These are phyloP conservation scores for Melanchra persicariae DNA, from an alignment of 2,888 invertebrate genomes.

Conservation along the genomic window DNA sequence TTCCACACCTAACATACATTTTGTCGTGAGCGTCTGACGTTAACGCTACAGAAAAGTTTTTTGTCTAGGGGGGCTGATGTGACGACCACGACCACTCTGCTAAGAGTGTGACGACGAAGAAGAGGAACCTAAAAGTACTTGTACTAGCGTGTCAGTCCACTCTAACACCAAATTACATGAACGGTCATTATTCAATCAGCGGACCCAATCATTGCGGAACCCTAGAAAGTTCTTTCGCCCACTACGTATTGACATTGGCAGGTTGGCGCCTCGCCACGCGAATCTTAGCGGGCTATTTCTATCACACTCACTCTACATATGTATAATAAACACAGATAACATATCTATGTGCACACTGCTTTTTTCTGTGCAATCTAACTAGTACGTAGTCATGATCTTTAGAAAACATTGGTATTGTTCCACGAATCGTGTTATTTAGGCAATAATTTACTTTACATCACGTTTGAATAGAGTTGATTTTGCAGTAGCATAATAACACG, in stretches of 20 bases:
- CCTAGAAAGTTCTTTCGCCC: slow-evolving; percentile 53
- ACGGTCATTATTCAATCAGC: not conserved
- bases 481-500: not conserved
- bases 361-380: slow-evolving; percentile 46
- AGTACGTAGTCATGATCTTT: slow-evolving; percentile 8
- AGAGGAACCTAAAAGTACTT: no score
- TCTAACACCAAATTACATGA: not conserved
- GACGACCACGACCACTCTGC: no score
- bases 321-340: slow-evolving; percentile 50
- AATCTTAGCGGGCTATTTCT: slow-evolving; percentile 73
- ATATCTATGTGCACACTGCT: slow-evolving; percentile 39
- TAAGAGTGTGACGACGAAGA: no score
- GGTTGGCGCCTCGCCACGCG: slow-evolving; percentile 75
- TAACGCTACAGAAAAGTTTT: no score
- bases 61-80: no score
- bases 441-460: not conserved
- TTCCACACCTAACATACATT: no score
- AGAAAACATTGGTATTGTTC: slow-evolving; percentile 2
- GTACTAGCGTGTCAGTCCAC: not conserved
- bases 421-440: not conserved
- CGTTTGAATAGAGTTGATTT: not conserved
- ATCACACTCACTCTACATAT: slow-evolving; percentile 44
- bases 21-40: no score
- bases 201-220: slow-evolving; percentile 36
- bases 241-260: slow-evolving; percentile 67